Evolutionary conservation across 1,140 invertebrate genomes (phyloP), one percentile per base, ranked within the genome.

Genomic region (Drosophila baimaii): DNA sequence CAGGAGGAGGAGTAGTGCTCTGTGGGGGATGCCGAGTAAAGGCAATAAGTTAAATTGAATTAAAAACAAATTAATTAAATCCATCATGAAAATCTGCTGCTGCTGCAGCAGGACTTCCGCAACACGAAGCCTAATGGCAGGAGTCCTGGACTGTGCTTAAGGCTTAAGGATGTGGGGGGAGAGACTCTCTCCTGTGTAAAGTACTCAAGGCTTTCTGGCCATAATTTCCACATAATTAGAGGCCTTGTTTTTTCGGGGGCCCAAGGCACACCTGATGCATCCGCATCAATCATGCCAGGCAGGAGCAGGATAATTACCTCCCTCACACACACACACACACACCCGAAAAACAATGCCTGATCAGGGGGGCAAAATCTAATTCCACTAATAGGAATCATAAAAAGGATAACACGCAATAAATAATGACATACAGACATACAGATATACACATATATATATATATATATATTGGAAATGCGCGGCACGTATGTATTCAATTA

Each of bases 21-120:
- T n/a, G n/a, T n/a, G n/a, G 25, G 21, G 13, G 23, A 13, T 21
- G n/a, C 13, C 9, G 51, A 35, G 23, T 23, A 51, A 55, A 74
- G 79, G 73, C 84, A 89, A 84, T 90, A 84, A 85, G 66, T 89
- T 75, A 81, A 84, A 89, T 89, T 89, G 84, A 89, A 89, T 89
- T 89, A 89, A 89, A 89, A 89, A 89, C 85, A 89, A 89, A 89
- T 89, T 89, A 89, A 88, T 89, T 84, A 89, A 88, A 84, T 89
- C 79, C 66, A 47, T 72, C 76, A 73, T 89, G 81, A 73, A 86
- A 82, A 73, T 76, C 39, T 63, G 47, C 68, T 52, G 29, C 13
- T 1, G 15, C 15, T 2, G 17, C 8, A 21, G 23, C 46, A 41
- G 21, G 43, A 46, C 2, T n/a, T n/a, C n/a, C n/a, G n/a, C 43